Evolutionary conservation across 1,140 invertebrate species (phyloP).

Genomic region (Caenorhabditis briggsae): DNA sequence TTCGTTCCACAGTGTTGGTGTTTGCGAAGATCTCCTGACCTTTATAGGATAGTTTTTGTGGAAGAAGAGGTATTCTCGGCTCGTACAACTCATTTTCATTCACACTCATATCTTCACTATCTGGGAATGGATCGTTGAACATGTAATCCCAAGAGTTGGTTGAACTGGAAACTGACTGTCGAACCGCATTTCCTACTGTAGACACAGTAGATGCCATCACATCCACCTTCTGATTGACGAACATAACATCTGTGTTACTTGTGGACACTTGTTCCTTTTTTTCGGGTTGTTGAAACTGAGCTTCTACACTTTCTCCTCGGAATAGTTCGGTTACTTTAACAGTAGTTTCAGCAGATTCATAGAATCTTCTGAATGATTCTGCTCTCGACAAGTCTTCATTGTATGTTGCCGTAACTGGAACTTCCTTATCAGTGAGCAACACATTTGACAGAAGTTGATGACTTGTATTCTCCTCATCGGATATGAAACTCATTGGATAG

Average conservation of each 20-base stretch:
- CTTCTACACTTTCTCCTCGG: slow-evolving; percentile 41
- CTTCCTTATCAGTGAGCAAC: slow-evolving; percentile 39
- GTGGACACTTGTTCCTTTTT: slow-evolving; percentile 2
- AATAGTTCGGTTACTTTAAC: slow-evolving; percentile 55
- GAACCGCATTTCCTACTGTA: slow-evolving; percentile 33
- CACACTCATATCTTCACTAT: slow-evolving; percentile 46
- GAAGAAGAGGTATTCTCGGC: slow-evolving; percentile 63
- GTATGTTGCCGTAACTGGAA: slow-evolving; percentile 36
- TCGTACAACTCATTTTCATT: slow-evolving; percentile 61
- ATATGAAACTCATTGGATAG: slow-evolving; percentile 39
- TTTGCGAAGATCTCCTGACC: slow-evolving; percentile 58
- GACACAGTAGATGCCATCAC: slow-evolving; percentile 27
- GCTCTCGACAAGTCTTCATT: slow-evolving; percentile 56
- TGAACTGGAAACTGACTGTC: slow-evolving; percentile 19
- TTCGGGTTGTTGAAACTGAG: slow-evolving; percentile 4
- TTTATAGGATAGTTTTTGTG: slow-evolving; percentile 63
- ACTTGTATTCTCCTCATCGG: slow-evolving; percentile 36
- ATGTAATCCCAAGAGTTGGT: slow-evolving; percentile 58
- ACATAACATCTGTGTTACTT: slow-evolving; percentile 39
- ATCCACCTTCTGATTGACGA: slow-evolving; percentile 42
- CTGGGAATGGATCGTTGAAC: slow-evolving; percentile 63
- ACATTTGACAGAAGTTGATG: slow-evolving; percentile 34
- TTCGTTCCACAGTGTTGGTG: slow-evolving; percentile 24
- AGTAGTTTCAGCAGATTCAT: slow-evolving; percentile 59
- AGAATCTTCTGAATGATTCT: slow-evolving; percentile 57